A percentile compares a stretch with the other conserved stretches of the same genome.
phyloP scores from a whole-genome alignment of 2,797 vertebrate genomes.

The Sebastes wilsoni region DNA sequence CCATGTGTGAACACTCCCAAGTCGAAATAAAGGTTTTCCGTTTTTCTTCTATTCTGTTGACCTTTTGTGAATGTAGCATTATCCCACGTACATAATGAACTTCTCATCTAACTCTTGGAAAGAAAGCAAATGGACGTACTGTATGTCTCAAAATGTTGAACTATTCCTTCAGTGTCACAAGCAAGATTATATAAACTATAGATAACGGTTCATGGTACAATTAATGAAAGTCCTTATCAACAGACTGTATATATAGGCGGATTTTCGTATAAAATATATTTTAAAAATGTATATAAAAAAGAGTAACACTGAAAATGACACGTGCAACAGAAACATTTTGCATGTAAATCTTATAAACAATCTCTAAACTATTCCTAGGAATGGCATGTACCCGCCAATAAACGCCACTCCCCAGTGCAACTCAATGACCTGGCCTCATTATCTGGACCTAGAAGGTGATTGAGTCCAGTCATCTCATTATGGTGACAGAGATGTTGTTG shows the following conservation, averaged over 20 bases:
- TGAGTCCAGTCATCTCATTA: slow-evolving; percentile 34
- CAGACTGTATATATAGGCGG: neutral
- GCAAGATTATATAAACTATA: neutral
- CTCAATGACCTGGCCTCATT: slow-evolving; percentile 32
- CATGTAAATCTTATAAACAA: neutral
- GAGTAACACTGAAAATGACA: neutral
- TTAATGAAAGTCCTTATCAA: neutral
- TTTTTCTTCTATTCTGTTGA: neutral
- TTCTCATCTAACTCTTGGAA: neutral
- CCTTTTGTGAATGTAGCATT: neutral
- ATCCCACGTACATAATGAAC: neutral
- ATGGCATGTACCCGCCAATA: neutral
- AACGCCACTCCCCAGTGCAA: slow-evolving; percentile 20
- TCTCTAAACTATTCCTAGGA: slow-evolving; percentile 18
- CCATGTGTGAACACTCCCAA: neutral
- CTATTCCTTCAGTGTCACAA: neutral
- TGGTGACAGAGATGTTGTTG: slow-evolving; percentile 51
- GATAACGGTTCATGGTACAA: neutral
- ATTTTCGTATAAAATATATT: neutral
- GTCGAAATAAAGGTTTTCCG: neutral
- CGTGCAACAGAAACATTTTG: neutral
- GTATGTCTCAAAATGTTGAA: neutral
- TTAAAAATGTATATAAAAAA: too few relatives aligned
- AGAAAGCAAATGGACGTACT: neutral
- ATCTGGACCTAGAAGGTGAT: slow-evolving; percentile 28